Base-by-base conservation (phyloP, 2,113 vertebrate genomes). In the Sinocyclocheilus anshuiensis region DNA sequence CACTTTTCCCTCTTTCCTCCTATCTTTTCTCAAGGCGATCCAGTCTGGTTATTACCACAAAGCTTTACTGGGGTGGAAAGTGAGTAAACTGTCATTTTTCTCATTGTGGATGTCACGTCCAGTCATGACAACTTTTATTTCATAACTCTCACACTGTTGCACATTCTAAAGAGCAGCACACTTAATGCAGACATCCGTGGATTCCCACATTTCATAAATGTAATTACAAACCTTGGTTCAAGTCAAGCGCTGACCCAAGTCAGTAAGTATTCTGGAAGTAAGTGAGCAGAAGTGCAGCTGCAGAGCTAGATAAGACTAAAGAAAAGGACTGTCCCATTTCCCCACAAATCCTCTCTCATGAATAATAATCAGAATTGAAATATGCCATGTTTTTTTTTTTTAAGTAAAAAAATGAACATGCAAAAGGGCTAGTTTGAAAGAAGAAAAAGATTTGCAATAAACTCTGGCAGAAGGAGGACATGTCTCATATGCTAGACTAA, bases 31-130 rank as follows among this genome's bases (percentile, higher is more conserved):
- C 2, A 79, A 99, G 98, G 94, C 95, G 98, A 42, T 99, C 98
- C 92, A 99, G 97, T 89, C 92, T 99, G 91, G 97, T 99, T 91
- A 99, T 99, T 81, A 99, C 98, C 77, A 99, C 98, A 4, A 99
- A 99, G 91, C 95, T 99, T 55, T 99, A 98, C 94, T 99, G 98
- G 98, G 98, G 98, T 89, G 98, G 98, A 95, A 99, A 98, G 98
- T 99, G 96, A 98, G 98, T 99, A 48, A 36, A 63, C 45, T 59
- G 4, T 86, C 29, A 29, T 33, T 82, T 26, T 50, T 4, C 18
- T 53, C 4, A 42, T 45, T 55, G 45, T 81, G 65, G 13, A n/a
- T 39, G n/a, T 61, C 72, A 65, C 39, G 1, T 75, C 84, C 18
- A 11, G 22, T 65, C 16, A 45, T 26, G 79, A 50, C 0, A 11